A percentile compares a stretch with the other conserved stretches of the same genome.
phyloP scores from a whole-genome alignment of 2,113 vertebrate genomes.

The Dicaeum eximium region DNA sequence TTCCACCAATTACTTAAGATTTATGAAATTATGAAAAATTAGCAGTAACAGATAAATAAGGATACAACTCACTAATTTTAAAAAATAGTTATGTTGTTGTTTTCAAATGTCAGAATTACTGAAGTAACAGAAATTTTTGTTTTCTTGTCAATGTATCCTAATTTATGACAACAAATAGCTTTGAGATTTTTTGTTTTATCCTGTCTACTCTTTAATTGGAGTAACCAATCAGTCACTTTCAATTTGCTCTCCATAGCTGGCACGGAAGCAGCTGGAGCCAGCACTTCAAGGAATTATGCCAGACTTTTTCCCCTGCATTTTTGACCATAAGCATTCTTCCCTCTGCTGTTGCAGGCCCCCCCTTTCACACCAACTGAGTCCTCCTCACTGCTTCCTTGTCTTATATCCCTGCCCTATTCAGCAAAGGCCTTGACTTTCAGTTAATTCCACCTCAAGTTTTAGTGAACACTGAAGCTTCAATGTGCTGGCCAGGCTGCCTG shows the following conservation, averaged over 20 bases:
- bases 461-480: not conserved
- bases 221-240: not conserved
- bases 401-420: accelerated
- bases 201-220: not conserved
- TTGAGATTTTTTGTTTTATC: not conserved
- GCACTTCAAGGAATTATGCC: not conserved
- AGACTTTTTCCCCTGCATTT: not conserved
- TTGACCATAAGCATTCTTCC: not conserved
- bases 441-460: not conserved
- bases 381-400: not conserved
- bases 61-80: not conserved
- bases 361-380: accelerated
- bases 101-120: not conserved
- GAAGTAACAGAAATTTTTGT: not conserved
- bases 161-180: not conserved
- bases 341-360: not conserved
- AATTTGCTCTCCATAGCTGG: not conserved
- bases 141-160: not conserved
- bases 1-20: not conserved
- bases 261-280: not conserved
- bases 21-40: not conserved
- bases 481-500: not conserved
- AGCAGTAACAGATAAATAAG: not conserved
- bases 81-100: not conserved
- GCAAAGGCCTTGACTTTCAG: not conserved